Percentiles rank a stretch among this genome's conserved stretches.
phyloP scores from a whole-genome alignment of 2,888 invertebrate genomes.

The Orthosia incerta region DNA sequence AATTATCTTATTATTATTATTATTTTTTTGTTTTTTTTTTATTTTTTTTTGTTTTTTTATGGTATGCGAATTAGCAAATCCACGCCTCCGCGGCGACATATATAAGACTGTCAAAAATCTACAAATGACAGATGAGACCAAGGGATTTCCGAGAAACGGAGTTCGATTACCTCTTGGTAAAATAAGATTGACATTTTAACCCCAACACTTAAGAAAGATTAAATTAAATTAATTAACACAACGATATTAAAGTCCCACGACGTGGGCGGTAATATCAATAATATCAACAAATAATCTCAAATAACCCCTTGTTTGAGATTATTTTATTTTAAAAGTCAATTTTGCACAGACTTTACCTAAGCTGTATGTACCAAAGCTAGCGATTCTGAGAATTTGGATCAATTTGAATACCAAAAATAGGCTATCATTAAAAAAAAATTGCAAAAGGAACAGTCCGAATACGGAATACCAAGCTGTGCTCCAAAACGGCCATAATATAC shows the following conservation, averaged over 20 bases:
- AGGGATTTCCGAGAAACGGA: neutral
- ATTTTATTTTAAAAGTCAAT: conserved; percentile 7
- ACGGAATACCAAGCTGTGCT: too few species aligned
- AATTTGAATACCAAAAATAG: too few species aligned
- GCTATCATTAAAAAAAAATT: too few species aligned
- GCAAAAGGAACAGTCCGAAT: too few species aligned
- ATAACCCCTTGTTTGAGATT: too few species aligned
- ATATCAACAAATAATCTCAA: too few species aligned
- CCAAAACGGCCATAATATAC: too few species aligned
- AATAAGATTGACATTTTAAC: neutral
- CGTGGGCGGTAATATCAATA: conserved; percentile 25
- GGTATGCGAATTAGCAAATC: too few species aligned
- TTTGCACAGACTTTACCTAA: neutral
- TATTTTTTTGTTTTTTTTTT: too few species aligned
- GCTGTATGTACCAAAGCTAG: neutral
- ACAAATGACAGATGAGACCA: neutral
- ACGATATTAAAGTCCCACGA: conserved; percentile 13
- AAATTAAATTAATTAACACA: conserved; percentile 34
- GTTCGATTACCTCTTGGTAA: neutral
- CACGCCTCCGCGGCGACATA: too few species aligned
- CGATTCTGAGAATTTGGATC: neutral
- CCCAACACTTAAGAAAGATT: conserved; percentile 8
- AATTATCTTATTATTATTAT: too few species aligned
- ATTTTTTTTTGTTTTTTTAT: too few species aligned
- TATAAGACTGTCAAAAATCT: neutral